phyloP scores from a whole-genome alignment of 2,797 vertebrate genomes.

The Mormyrus hasselquistii region DNA sequence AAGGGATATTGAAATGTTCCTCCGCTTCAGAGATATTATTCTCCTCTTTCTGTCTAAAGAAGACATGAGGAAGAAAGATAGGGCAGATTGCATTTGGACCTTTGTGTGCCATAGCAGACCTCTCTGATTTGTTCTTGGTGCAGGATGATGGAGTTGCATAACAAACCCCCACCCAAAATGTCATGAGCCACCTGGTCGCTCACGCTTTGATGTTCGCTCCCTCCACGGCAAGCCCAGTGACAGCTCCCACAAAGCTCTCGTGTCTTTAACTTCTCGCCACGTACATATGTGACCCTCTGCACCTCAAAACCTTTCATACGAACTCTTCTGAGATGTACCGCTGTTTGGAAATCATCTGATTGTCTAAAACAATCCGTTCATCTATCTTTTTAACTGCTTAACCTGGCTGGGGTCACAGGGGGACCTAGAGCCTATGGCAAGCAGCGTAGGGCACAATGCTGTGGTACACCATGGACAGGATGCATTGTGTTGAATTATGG shows the following conservation, averaged over 20 bases:
- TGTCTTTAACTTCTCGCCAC: background rate
- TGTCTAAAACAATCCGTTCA: background rate
- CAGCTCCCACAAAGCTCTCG: background rate
- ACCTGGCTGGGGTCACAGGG: background rate
- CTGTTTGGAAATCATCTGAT: background rate
- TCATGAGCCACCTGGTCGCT: constrained; percentile 34
- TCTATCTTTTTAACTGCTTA: background rate
- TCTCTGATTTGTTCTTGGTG: background rate
- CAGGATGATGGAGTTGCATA: background rate
- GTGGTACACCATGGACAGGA: background rate
- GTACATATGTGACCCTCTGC: background rate
- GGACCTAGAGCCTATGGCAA: background rate
- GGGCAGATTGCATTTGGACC: background rate
- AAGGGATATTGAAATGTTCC: background rate
- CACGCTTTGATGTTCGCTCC: constrained; percentile 43
- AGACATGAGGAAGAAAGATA: background rate
- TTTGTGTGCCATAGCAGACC: background rate
- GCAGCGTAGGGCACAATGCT: background rate
- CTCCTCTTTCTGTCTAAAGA: background rate
- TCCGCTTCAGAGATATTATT: background rate
- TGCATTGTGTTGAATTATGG: background rate
- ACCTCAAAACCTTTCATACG: background rate
- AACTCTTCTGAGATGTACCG: background rate
- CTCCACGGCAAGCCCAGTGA: constrained; percentile 28
- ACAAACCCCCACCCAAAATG: background rate